Conservation (phyloP, 2,113 vertebrate species). For the Oncorhynchus gorbuscha region DNA sequence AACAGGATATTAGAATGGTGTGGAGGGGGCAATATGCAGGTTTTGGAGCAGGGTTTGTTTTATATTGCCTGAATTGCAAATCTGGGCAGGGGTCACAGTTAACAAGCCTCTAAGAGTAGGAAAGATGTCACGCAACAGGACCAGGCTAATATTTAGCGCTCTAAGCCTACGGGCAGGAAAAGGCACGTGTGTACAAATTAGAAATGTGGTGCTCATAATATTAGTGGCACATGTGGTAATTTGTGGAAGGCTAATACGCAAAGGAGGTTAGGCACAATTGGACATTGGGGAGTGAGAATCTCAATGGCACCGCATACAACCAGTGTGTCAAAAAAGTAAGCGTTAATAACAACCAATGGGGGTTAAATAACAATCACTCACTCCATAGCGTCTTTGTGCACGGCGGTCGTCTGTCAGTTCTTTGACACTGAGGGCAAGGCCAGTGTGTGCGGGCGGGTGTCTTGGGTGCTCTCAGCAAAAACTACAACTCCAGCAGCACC, state of each 20-base stretch:
- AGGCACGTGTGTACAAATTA: not conserved
- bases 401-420: conserved; percentile 69
- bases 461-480: conserved; percentile 38
- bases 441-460: conserved; percentile 34
- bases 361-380: conserved; percentile 70
- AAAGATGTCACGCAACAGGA: not conserved
- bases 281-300: not conserved
- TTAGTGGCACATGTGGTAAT: not conserved
- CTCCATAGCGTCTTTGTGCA: conserved; percentile 75
- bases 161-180: not conserved
- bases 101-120: too few relatives aligned
- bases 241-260: not conserved
- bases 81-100: too few relatives aligned
- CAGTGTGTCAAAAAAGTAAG: conserved; percentile 28
- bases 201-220: not conserved
- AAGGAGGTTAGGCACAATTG: not conserved
- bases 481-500: conserved; percentile 46
- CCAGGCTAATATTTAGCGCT: not conserved
- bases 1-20: too few relatives aligned
- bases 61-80: too few relatives aligned
- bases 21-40: too few relatives aligned
- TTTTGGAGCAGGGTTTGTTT: too few relatives aligned
- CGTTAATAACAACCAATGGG: conserved; percentile 31
- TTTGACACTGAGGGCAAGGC: conserved; percentile 54
- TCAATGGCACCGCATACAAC: conserved; percentile 2